These are phyloP conservation scores for Epistrophe grossulariae DNA, from an alignment of 2,888 invertebrate genomes.

Conservation along the genomic window DNA sequence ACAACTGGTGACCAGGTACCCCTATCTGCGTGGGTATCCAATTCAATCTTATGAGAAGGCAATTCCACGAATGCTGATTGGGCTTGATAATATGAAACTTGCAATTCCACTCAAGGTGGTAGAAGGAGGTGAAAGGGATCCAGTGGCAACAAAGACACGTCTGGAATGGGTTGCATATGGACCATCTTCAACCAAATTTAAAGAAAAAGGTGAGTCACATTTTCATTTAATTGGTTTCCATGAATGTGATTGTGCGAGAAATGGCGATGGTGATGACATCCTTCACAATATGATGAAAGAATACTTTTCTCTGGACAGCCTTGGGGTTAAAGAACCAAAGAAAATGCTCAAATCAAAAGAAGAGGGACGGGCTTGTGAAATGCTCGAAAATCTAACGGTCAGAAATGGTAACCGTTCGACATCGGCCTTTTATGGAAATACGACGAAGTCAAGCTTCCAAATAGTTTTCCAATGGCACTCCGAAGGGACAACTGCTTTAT, in stretches of 20 bases:
- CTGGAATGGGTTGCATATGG: too few species aligned
- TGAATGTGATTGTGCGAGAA: conserved; percentile 2
- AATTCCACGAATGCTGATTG: conserved; percentile 16
- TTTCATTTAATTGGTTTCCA: not conserved
- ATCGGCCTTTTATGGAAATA: conserved; percentile 76
- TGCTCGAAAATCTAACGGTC: conserved; percentile 11
- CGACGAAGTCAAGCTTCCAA: conserved; percentile 67
- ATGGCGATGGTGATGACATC: not conserved
- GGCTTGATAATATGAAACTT: conserved; percentile 46
- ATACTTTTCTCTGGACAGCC: conserved; percentile 2
- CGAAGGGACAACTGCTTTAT: conserved; percentile 67
- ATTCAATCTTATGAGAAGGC: conserved; percentile 34
- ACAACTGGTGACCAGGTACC: not conserved
- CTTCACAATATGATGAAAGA: conserved; percentile 2
- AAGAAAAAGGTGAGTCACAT: too few species aligned
- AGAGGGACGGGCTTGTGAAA: not conserved
- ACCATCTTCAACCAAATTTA: not conserved
- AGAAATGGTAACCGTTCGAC: conserved; percentile 38
- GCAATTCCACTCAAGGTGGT: too few species aligned
- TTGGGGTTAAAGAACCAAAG: not conserved
- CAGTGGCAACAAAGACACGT: conserved; percentile 49
- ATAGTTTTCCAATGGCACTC: conserved; percentile 72
- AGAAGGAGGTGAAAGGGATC: conserved; percentile 40
- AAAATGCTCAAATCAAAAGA: not conserved
- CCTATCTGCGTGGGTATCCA: conserved; percentile 31